These are phyloP conservation scores for Diarsia rubi DNA, from an alignment of 2,888 invertebrate genomes.

Conservation along the genomic window DNA sequence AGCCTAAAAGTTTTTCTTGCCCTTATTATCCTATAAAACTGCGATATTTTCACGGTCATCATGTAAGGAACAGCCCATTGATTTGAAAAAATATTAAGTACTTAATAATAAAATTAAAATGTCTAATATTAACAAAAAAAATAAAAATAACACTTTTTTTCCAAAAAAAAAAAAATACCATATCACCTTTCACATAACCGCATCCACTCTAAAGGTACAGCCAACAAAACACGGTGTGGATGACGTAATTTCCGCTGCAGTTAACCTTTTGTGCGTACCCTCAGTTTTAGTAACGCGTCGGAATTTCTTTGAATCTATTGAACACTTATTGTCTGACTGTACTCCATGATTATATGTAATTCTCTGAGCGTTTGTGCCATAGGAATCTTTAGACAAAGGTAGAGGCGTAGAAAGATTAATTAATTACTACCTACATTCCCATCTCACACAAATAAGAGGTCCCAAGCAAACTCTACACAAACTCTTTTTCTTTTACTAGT, in stretches of 20 bases:
- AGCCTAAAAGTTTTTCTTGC: too few relatives aligned
- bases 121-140: neutral
- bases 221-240: slow-evolving; percentile 76
- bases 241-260: slow-evolving; percentile 77
- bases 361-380: neutral
- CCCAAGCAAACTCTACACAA: too few relatives aligned
- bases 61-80: too few relatives aligned
- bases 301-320: slow-evolving; percentile 67
- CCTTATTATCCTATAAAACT: too few relatives aligned
- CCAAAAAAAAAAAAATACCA: neutral
- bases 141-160: neutral
- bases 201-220: slow-evolving; percentile 70
- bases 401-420: too few relatives aligned
- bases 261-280: slow-evolving; percentile 71
- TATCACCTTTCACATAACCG: slow-evolving; percentile 34
- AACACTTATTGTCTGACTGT: slow-evolving; percentile 65
- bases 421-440: too few relatives aligned
- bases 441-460: too few relatives aligned
- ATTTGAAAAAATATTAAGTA: too few relatives aligned
- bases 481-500: too few relatives aligned
- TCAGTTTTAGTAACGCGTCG: slow-evolving; percentile 71
- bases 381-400: neutral
- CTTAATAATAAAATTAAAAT: too few relatives aligned
- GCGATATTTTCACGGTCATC: too few relatives aligned
- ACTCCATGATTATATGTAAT: slow-evolving; percentile 60